phyloP scores from a whole-genome alignment of 2,797 vertebrate species.

The Microchirus variegatus region DNA sequence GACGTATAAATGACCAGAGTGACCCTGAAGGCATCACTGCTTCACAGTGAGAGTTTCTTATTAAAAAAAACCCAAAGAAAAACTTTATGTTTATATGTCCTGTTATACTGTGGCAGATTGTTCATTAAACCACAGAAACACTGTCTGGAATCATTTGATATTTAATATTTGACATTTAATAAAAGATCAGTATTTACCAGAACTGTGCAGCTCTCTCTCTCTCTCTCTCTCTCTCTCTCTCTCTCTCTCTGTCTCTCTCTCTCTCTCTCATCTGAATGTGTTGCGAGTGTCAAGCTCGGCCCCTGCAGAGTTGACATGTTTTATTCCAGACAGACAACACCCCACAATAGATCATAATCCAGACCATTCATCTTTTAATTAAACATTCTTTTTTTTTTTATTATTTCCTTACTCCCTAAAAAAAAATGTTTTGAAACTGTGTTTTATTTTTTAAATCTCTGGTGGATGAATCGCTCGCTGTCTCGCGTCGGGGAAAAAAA shows the following conservation, averaged over 20 bases:
- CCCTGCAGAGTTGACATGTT: conserved; percentile 34
- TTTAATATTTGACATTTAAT: conserved; percentile 18
- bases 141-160: conserved; percentile 1
- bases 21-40: background rate
- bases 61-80: background rate
- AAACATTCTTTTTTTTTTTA: conserved; percentile 28
- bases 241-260: background rate
- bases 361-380: conserved; percentile 37
- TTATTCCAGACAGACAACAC: conserved; percentile 24
- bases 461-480: conserved; percentile 19
- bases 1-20: no score
- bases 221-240: background rate
- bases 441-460: conserved; percentile 34
- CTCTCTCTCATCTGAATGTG: conserved; percentile 6
- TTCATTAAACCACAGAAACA: conserved; percentile 4
- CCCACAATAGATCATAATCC: conserved; percentile 23
- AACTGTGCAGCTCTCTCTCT: background rate
- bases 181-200: conserved; percentile 18
- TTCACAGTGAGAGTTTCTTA: background rate
- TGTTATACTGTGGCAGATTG: background rate
- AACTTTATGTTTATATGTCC: no score
- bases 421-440: conserved; percentile 30
- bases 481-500: conserved; percentile 44
- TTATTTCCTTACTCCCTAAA: conserved; percentile 10
- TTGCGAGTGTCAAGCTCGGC: conserved; percentile 23